Conservation (phyloP, 2,888 invertebrate species). For the Disparrhopalites patrizii region DNA sequence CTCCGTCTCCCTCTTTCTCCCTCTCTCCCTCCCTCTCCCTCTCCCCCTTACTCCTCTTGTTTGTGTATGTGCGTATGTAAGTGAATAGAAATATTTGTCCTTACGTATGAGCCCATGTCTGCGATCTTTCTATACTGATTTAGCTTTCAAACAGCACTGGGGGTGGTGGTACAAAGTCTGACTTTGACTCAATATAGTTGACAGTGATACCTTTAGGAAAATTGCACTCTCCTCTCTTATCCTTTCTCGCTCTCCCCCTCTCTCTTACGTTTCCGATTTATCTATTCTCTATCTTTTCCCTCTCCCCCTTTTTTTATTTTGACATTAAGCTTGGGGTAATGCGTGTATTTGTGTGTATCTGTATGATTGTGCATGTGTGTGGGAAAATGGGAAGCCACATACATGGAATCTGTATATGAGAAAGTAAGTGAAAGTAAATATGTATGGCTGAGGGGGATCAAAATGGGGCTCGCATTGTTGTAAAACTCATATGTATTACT, state of each 20-base stretch:
- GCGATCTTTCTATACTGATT: slow-evolving; percentile 7
- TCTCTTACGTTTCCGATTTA: neutral
- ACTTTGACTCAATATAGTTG: slow-evolving; percentile 1
- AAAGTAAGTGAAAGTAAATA: no score
- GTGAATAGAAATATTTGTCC: slow-evolving; percentile 3
- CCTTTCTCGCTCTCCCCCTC: neutral
- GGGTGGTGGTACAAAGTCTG: neutral
- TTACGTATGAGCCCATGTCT: neutral
- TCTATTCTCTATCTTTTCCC: no score
- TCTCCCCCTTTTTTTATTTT: no score
- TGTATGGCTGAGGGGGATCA: no score
- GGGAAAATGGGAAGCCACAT: no score
- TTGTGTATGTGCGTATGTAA: neutral
- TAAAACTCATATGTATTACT: no score
- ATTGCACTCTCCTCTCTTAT: neutral
- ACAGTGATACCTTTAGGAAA: neutral
- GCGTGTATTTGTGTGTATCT: no score
- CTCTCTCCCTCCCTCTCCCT: slow-evolving; percentile 6
- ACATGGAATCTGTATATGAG: no score
- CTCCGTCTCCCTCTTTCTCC: neutral
- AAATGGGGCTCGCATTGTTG: no score
- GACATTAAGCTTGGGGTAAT: no score
- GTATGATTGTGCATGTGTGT: no score
- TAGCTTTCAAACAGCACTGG: no score
- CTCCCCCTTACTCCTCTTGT: slow-evolving; percentile 2